Conservation (phyloP, 2,888 invertebrate species). For the Amorpha juglandis region DNA sequence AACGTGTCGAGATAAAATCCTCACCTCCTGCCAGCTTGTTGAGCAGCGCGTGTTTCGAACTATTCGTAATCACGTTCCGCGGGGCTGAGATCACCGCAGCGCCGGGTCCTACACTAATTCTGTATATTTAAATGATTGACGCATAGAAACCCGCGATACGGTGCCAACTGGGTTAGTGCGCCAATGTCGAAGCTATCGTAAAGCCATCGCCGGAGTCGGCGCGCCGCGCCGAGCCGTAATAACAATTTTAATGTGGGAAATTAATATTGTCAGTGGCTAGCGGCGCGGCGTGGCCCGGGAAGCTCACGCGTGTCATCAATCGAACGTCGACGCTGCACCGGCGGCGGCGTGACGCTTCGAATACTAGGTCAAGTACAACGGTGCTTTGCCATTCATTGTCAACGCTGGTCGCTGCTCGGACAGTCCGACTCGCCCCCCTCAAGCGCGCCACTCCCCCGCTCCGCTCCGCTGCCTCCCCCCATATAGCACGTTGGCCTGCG, state of each 20-base stretch:
- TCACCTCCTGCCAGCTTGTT: background rate
- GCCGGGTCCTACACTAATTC: constrained; percentile 28
- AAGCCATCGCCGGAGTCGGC: constrained; percentile 47
- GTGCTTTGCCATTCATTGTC: constrained; percentile 83
- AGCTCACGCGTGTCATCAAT: constrained; percentile 68
- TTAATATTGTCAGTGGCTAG: constrained; percentile 34
- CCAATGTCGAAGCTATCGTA: constrained; percentile 77
- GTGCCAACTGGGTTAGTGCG: constrained; percentile 78
- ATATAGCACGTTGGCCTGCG: constrained; percentile 41
- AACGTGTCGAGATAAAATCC: constrained; percentile 53
- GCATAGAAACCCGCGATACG: constrained; percentile 60
- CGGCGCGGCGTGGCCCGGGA: constrained; percentile 34
- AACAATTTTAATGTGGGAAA: constrained; percentile 56
- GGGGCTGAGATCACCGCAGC: constrained; percentile 61
- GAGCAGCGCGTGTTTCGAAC: constrained; percentile 41
- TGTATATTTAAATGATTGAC: constrained; percentile 67
- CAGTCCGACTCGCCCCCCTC: constrained; percentile 39
- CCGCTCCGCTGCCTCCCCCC: constrained; percentile 40
- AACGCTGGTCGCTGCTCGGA: constrained; percentile 45
- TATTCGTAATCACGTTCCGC: constrained; percentile 37
- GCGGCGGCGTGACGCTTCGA: constrained; percentile 66
- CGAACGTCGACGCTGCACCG: constrained; percentile 60
- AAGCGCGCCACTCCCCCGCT: constrained; percentile 36
- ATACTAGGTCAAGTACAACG: constrained; percentile 84
- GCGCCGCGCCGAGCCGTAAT: constrained; percentile 52